A percentile compares a stretch with the other conserved stretches of the same genome.
phyloP scores from a whole-genome alignment of 2,113 vertebrate species.

The Vombatus ursinus region DNA sequence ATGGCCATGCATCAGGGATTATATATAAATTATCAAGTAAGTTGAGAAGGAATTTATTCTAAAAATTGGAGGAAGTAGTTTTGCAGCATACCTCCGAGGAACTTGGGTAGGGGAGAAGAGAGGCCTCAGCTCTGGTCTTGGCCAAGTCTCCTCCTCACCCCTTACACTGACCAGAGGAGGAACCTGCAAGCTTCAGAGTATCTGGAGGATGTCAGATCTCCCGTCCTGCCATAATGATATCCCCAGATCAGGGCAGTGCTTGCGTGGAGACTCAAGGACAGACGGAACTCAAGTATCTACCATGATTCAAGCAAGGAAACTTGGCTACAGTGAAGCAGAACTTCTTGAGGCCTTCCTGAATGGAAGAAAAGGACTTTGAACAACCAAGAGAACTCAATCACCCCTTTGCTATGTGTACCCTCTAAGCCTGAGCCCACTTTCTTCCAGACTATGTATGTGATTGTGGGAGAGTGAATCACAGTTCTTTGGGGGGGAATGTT shows the following conservation, averaged over 20 bases:
- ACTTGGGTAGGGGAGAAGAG: neutral
- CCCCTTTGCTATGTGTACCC: neutral
- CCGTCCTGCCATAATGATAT: neutral
- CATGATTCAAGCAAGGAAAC: neutral
- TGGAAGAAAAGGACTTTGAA: neutral
- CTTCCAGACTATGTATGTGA: neutral
- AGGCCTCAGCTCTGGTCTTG: neutral
- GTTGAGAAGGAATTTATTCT: neutral
- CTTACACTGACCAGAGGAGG: neutral
- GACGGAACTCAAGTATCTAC: neutral
- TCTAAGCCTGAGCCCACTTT: neutral
- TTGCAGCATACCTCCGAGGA: neutral
- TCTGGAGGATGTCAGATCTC: neutral
- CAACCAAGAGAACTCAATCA: neutral
- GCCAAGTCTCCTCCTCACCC: neutral
- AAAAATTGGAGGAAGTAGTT: neutral
- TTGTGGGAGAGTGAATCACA: neutral
- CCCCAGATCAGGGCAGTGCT: neutral
- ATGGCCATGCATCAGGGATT: neutral
- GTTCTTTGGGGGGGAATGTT: neutral
- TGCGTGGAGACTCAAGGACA: neutral
- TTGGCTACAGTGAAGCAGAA: neutral
- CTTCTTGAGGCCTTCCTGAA: neutral
- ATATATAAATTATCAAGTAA: neutral
- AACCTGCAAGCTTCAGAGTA: neutral